Percentiles rank a stretch among this genome's conserved stretches.
These are phyloP conservation scores for Catocala nupta DNA, from an alignment of 2,888 invertebrate species.

Conservation along the genomic window DNA sequence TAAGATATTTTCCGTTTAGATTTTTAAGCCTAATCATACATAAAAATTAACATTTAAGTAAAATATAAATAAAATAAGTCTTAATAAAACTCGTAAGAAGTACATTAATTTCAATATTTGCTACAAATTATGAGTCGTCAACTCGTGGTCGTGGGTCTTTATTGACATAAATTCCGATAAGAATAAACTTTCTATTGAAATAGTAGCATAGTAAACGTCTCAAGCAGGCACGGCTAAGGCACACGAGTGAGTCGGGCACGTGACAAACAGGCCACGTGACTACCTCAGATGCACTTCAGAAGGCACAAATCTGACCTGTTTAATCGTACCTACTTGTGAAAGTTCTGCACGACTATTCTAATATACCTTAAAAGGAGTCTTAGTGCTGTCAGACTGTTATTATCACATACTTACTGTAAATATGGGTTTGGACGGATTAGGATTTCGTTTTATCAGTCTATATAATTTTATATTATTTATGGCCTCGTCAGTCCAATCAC, in stretches of 20 bases:
- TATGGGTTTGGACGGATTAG: no score
- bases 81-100: no score
- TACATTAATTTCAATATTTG: no score
- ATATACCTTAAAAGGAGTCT: not conserved
- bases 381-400: no score
- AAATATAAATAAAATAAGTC: no score
- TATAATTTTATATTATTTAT: no score
- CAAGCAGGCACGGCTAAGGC: conserved; percentile 25
- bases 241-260: conserved; percentile 35
- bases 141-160: conserved; percentile 2
- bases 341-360: conserved; percentile 27
- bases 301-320: conserved; percentile 32
- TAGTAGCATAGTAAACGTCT: conserved; percentile 38
- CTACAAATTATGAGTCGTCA: conserved; percentile 8
- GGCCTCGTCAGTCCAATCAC: no score
- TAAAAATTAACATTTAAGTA: no score
- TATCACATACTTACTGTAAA: no score
- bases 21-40: no score
- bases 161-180: conserved; percentile 32
- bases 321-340: conserved; percentile 27
- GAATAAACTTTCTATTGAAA: conserved; percentile 28
- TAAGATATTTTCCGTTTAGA: no score
- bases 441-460: no score
- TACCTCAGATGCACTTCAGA: conserved; percentile 50
- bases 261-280: conserved; percentile 46